Conservation (phyloP, 2,888 invertebrate species). For the Smittia sp. region DNA sequence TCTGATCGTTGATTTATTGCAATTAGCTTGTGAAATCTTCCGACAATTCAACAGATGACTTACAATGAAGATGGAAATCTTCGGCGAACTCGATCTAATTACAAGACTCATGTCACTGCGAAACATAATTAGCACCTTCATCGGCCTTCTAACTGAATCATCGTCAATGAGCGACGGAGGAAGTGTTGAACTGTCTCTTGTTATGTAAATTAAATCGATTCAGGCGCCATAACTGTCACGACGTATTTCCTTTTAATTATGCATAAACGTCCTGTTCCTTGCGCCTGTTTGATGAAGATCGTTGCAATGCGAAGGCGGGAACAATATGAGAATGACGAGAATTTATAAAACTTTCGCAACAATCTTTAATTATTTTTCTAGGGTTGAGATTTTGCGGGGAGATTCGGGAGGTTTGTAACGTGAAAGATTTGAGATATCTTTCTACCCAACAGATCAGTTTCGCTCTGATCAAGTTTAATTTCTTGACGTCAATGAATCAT, state of each 20-base stretch:
- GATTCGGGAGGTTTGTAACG: background rate
- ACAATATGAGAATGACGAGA: background rate
- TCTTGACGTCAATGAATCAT: background rate
- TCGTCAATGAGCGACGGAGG: background rate
- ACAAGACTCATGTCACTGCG: background rate
- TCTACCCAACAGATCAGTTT: background rate
- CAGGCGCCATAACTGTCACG: constrained; percentile 28
- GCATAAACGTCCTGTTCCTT: constrained; percentile 25
- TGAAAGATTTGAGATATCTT: background rate
- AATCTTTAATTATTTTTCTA: background rate
- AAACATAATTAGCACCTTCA: constrained; percentile 26
- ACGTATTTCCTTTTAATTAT: constrained; percentile 33
- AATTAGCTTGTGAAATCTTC: background rate
- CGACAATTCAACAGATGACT: no score
- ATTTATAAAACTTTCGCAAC: background rate
- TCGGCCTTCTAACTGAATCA: background rate
- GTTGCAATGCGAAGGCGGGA: background rate
- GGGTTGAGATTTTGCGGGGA: background rate
- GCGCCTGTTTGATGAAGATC: background rate
- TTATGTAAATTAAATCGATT: constrained; percentile 34
- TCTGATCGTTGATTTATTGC: background rate
- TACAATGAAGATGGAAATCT: no score
- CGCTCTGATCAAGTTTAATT: background rate
- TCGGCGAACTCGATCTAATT: background rate
- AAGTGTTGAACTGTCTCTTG: constrained; percentile 29